Conservation (phyloP, 2,888 invertebrate species). For the Leuctra nigra region DNA sequence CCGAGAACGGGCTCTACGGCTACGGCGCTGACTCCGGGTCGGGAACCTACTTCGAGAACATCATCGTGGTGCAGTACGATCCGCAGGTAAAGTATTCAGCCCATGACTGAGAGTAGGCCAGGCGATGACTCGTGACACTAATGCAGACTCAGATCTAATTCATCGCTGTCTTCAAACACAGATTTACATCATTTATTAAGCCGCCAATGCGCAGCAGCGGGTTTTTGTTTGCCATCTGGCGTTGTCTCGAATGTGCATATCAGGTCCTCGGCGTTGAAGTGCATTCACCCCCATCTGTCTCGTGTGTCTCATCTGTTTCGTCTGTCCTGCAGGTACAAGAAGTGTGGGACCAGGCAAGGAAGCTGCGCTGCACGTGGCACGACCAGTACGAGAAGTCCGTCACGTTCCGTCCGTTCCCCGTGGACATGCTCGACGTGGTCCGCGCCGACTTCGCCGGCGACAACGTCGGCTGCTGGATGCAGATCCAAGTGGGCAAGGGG, state of each 20-base stretch:
- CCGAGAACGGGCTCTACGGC: slow-evolving; percentile 82
- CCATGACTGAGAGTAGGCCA: neutral
- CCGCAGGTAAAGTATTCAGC: slow-evolving; percentile 44
- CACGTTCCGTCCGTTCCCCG: slow-evolving; percentile 89
- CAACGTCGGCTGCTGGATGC: slow-evolving; percentile 97
- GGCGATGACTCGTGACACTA: neutral
- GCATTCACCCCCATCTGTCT: too few relatives aligned
- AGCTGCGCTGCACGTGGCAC: slow-evolving; percentile 90
- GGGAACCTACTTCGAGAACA: slow-evolving; percentile 90
- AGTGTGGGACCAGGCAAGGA: slow-evolving; percentile 92
- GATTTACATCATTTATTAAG: too few relatives aligned
- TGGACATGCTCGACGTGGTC: slow-evolving; percentile 93
- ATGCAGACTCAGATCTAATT: too few relatives aligned
- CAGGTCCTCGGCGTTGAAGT: too few relatives aligned
- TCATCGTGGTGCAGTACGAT: slow-evolving; percentile 89
- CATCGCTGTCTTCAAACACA: too few relatives aligned
- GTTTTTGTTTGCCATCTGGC: too few relatives aligned
- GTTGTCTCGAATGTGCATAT: too few relatives aligned
- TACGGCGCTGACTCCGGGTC: slow-evolving; percentile 83
- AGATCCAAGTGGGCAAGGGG: slow-evolving; percentile 90
- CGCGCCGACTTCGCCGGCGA: slow-evolving; percentile 91
- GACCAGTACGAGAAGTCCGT: slow-evolving; percentile 94
- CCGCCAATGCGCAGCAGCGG: too few relatives aligned
- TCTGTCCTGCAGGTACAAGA: slow-evolving; percentile 69
- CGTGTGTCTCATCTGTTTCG: too few relatives aligned